Percentiles rank a stretch among this genome's conserved stretches.
phyloP scores from a whole-genome alignment of 35 echinoderm and acorn worm genomes.

The Apostichopus californicus region DNA sequence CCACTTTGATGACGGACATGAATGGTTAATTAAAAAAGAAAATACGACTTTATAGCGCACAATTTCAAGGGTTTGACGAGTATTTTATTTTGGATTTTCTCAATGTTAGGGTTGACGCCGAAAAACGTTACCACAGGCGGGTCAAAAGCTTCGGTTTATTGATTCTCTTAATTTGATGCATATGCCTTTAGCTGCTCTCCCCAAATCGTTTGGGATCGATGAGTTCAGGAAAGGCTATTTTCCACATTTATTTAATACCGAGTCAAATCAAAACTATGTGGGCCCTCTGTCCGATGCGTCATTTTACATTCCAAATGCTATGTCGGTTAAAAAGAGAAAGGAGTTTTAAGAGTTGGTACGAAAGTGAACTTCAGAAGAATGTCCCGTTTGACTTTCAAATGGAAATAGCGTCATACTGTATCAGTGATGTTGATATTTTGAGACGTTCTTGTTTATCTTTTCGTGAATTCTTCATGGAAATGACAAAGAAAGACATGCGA shows the following conservation, averaged over 20 bases:
- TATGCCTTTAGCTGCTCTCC: slow-evolving; percentile 51
- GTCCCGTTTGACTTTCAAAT: slow-evolving; percentile 33
- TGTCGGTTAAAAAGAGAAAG: slow-evolving; percentile 13
- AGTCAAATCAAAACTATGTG: slow-evolving; percentile 63
- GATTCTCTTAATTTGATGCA: slow-evolving; percentile 53
- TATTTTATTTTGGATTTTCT: slow-evolving; percentile 67
- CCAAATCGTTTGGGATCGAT: slow-evolving; percentile 62
- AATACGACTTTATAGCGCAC: slow-evolving; percentile 50
- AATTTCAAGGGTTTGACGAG: slow-evolving; percentile 49
- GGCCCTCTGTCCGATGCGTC: slow-evolving; percentile 53
- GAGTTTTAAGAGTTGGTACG: slow-evolving; percentile 50
- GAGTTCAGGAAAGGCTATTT: slow-evolving; percentile 74
- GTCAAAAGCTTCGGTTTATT: slow-evolving; percentile 29
- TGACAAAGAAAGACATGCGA: slow-evolving; percentile 21
- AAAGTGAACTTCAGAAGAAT: background rate
- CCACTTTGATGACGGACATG: background rate
- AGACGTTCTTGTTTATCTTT: slow-evolving; percentile 39
- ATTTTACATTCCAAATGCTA: slow-evolving; percentile 22
- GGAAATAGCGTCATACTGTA: slow-evolving; percentile 42
- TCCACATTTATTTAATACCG: slow-evolving; percentile 66
- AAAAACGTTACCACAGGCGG: slow-evolving; percentile 58
- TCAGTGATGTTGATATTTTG: slow-evolving; percentile 60
- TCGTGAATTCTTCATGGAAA: slow-evolving; percentile 44
- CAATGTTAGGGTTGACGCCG: background rate
- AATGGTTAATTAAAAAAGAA: slow-evolving; percentile 9